Conservation (phyloP, 1,140 invertebrate species). For the Mactra quadrangularis region DNA sequence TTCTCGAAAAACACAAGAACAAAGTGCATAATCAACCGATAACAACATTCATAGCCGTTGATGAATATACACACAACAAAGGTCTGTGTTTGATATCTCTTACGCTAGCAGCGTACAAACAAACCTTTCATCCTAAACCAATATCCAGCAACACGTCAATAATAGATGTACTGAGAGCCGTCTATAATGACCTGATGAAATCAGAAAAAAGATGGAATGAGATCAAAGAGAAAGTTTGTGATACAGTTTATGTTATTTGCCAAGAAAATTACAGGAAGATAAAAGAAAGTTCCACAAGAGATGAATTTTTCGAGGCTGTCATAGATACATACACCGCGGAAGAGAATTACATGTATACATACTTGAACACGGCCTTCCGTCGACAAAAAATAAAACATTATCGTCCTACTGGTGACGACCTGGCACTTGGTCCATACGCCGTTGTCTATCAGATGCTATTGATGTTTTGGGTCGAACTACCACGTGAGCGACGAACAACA, state of each 20-base stretch:
- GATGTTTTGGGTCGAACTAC: conserved; percentile 9
- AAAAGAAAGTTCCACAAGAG: neutral
- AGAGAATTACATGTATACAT: conserved; percentile 33
- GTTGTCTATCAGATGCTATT: conserved; percentile 48
- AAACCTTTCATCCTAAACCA: conserved; percentile 26
- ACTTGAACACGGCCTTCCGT: conserved; percentile 30
- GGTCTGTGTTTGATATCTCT: conserved; percentile 9
- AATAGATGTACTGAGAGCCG: conserved; percentile 1
- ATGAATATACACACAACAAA: conserved; percentile 5
- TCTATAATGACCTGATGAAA: conserved; percentile 6
- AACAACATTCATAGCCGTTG: conserved; percentile 3
- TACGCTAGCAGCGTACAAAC: conserved; percentile 46
- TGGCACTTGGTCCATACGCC: conserved; percentile 41
- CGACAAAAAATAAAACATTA: conserved; percentile 17
- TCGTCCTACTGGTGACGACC: conserved; percentile 24
- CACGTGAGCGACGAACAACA: conserved; percentile 19
- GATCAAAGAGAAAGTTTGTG: conserved; percentile 19
- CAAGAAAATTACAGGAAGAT: conserved; percentile 3
- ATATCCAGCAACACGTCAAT: conserved; percentile 12
- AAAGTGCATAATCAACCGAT: neutral
- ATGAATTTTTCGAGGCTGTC: conserved; percentile 22
- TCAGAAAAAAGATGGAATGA: conserved; percentile 31
- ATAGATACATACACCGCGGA: conserved; percentile 41
- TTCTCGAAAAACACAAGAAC: neutral
- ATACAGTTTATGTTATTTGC: conserved; percentile 27